Evolutionary conservation across 1,140 invertebrate genomes (phyloP), one percentile per base, ranked within the genome.

Genomic region (Aphaenogaster ashmeadi): DNA sequence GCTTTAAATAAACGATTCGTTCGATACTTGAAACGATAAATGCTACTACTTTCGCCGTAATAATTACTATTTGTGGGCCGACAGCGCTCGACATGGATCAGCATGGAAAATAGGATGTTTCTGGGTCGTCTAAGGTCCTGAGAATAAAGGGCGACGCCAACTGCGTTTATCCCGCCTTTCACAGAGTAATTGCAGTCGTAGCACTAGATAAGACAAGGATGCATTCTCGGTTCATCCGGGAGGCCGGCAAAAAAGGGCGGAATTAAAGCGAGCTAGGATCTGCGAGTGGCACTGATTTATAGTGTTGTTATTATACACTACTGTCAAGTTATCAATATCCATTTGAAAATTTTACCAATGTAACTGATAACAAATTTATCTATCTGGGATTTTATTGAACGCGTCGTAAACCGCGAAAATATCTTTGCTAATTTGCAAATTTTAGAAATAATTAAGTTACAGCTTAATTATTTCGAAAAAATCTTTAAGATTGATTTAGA

Each of bases 171-270:
- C 11, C 15, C 27, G 41, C n/a, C 44, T 80, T 41, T 47, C 50
- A 15, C 52, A 36, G 27, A 77, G 71, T 90, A 90, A 90, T 87
- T 83, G 85, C 85, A 44, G 54, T 41, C 18, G 33, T 52, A 60
- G 58, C 33, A n/a, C n/a, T 44, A 66, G 56, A 87, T 87, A 89
- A 89, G 84, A 33, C 54, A 18, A 58, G 38, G 66, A 81, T 27
- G 33, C 27, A 38, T 44, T 79, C 27, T 56, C 47, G 2, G 13
- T 38, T 13, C n/a, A 54, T 75, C 38, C 54, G 44, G 33, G 54
- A 11, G 52, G 13, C 8, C 58, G 21, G 52, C 0, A 50, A 72
- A 66, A 62, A 72, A 21, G 47, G 41, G 56, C 9, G 66, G 66
- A 80, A 88, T 88, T 88, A 88, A 87, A 47, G 44, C 62, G 18